phyloP scores from a whole-genome alignment of 2,888 invertebrate genomes.

The Formica aserva region DNA sequence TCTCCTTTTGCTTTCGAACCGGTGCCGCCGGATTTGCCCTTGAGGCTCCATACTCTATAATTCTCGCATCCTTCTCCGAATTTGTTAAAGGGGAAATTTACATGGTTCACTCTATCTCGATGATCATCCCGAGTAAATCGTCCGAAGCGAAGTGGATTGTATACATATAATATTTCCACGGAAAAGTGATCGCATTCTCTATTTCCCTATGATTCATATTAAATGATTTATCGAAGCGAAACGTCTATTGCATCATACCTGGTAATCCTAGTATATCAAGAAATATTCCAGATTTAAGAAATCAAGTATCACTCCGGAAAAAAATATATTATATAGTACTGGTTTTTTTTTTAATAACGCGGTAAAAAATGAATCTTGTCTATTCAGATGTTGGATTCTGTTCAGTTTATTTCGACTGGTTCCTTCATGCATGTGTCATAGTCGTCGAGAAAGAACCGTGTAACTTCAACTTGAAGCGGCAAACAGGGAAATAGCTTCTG shows the following conservation, averaged over 20 bases:
- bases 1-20: conserved; percentile 65
- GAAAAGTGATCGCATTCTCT: background rate
- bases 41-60: conserved; percentile 76
- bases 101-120: conserved; percentile 18
- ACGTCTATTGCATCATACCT: background rate
- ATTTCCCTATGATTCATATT: background rate
- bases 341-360: background rate
- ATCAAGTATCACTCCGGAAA: background rate
- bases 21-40: conserved; percentile 73
- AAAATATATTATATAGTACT: background rate
- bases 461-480: conserved; percentile 63
- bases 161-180: background rate
- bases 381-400: background rate
- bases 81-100: conserved; percentile 51
- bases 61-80: conserved; percentile 56
- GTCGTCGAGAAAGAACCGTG: background rate
- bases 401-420: background rate
- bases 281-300: background rate
- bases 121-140: conserved; percentile 21
- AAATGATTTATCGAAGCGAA: background rate
- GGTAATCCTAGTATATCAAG: background rate
- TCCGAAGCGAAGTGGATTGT: background rate
- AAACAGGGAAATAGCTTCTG: conserved; percentile 74
- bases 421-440: background rate
- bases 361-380: background rate